These are phyloP conservation scores for Aegotheles bennettii DNA, from an alignment of 2,113 vertebrate genomes.

Conservation along the genomic window DNA sequence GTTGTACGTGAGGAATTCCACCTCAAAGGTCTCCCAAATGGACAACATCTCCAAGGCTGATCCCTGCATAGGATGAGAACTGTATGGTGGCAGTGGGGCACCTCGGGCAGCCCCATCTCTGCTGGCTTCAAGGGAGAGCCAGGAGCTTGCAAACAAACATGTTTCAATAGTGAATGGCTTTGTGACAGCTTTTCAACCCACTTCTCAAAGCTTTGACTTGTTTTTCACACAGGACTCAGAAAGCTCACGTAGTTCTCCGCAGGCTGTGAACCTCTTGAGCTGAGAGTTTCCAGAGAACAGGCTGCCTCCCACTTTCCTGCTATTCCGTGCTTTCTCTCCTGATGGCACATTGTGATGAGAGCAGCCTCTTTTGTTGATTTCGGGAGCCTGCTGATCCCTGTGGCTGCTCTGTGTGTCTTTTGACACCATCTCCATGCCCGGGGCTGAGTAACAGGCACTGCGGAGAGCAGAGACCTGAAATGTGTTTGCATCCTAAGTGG, in stretches of 20 bases:
- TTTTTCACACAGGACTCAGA: neutral
- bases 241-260: accelerated
- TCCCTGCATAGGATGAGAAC: accelerated
- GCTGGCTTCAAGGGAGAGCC: accelerated
- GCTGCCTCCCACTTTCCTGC: neutral
- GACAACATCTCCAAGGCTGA: too few relatives aligned
- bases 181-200: too few relatives aligned
- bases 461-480: neutral
- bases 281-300: neutral
- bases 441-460: neutral
- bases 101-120: neutral
- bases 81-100: accelerated
- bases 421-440: accelerated
- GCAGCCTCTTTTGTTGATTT: neutral
- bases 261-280: neutral
- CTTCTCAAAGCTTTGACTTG: neutral
- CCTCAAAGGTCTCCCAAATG: neutral
- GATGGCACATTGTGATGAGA: neutral
- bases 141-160: neutral
- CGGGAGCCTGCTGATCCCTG: neutral
- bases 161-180: accelerated
- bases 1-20: neutral
- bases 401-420: neutral
- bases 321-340: neutral
- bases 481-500: accelerated